Conservation (phyloP, 2,113 vertebrate species). For the Actenoides lindsayi region DNA sequence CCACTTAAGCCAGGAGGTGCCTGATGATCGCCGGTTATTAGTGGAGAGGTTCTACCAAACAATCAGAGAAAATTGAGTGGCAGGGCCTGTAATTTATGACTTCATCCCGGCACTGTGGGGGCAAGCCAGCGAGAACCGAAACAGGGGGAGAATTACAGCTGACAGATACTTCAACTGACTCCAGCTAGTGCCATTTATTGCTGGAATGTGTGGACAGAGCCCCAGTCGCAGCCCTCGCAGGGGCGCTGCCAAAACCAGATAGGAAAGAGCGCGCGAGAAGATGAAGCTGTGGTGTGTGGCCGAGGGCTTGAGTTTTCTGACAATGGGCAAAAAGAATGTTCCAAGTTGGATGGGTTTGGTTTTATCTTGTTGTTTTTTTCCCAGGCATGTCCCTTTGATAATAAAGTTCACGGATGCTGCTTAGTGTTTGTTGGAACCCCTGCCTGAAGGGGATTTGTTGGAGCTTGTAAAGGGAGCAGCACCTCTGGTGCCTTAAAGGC, state of each 20-base stretch:
- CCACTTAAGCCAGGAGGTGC: conserved; percentile 52
- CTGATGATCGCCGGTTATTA: conserved; percentile 52
- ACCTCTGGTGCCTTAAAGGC: background rate
- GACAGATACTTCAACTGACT: conserved; percentile 44
- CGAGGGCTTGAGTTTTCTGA: background rate
- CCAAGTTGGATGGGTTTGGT: background rate
- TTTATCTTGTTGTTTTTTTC: background rate
- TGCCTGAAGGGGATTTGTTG: background rate
- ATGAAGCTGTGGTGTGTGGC: background rate
- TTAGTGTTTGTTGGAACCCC: background rate
- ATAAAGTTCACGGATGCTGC: background rate
- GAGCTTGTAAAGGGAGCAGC: background rate
- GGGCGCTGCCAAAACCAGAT: conserved; percentile 42
- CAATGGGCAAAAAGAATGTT: conserved; percentile 4
- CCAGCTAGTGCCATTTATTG: conserved; percentile 26
- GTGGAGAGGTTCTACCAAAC: conserved; percentile 54
- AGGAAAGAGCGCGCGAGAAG: background rate
- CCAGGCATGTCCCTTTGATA: background rate
- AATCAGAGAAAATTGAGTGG: conserved; percentile 49
- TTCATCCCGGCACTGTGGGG: conserved; percentile 45
- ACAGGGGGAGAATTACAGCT: conserved; percentile 31
- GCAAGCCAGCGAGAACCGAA: conserved; percentile 29
- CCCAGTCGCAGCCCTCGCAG: background rate
- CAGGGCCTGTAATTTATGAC: conserved; percentile 44
- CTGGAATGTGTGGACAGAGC: conserved; percentile 24